Percentiles rank a stretch among this genome's conserved stretches.
phyloP scores from a whole-genome alignment of 2,113 vertebrate species.

The Marmota flaviventris region DNA sequence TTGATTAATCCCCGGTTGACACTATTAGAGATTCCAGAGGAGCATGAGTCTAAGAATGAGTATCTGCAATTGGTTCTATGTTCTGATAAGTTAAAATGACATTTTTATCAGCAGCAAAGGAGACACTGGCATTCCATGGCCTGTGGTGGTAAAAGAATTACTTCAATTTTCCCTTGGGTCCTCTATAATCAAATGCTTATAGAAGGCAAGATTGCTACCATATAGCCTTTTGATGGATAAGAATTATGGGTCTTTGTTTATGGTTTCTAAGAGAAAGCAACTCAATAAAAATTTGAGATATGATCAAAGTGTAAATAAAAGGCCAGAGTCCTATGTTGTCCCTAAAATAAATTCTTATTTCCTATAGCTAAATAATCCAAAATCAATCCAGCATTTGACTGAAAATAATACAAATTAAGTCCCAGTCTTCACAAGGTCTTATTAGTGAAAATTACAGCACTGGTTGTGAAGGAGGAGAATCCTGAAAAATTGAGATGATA shows the following conservation, averaged over 20 bases:
- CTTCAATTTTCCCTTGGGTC: not conserved
- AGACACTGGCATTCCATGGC: not conserved
- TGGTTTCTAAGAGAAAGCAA: not conserved
- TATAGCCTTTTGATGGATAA: not conserved
- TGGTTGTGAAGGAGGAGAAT: not conserved
- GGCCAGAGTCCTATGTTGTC: not conserved
- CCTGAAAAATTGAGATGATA: not conserved
- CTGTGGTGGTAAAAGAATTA: not conserved
- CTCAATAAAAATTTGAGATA: not conserved
- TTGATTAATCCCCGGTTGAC: too few relatives aligned
- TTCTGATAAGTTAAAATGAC: not conserved
- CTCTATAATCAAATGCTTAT: not conserved
- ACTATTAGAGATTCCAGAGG: too few relatives aligned
- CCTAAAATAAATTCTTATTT: not conserved
- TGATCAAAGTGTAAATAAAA: not conserved
- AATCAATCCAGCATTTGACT: not conserved
- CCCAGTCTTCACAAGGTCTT: not conserved
- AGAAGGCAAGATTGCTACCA: not conserved
- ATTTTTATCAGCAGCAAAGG: not conserved
- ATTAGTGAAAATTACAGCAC: not conserved
- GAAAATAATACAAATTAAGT: not conserved
- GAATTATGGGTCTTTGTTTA: not conserved
- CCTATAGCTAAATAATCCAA: not conserved
- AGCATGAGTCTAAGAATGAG: too few relatives aligned
- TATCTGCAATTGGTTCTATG: not conserved